phyloP scores from a whole-genome alignment of 2,888 invertebrate species.

The Melieria crassipennis region DNA sequence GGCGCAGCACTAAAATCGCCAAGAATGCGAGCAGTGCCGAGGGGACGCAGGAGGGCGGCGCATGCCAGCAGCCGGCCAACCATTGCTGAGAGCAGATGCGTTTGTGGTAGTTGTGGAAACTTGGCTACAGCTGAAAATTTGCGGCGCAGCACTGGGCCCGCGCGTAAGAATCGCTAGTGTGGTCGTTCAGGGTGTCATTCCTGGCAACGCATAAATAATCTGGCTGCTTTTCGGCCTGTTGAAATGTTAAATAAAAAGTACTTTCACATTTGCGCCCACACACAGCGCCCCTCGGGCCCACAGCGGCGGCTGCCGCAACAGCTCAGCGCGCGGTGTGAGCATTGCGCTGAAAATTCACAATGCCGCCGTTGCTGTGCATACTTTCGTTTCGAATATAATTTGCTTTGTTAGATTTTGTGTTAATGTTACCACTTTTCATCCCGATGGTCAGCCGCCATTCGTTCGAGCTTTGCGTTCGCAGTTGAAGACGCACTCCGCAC shows the following conservation, averaged over 20 bases:
- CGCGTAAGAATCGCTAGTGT: too few species aligned
- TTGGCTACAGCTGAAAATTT: too few species aligned
- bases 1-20: too few species aligned
- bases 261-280: neutral
- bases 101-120: too few species aligned
- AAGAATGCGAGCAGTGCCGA: too few species aligned
- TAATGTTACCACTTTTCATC: slow-evolving; percentile 12
- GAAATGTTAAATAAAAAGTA: slow-evolving; percentile 57
- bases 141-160: too few species aligned
- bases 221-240: slow-evolving; percentile 56
- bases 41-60: too few species aligned
- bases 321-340: neutral
- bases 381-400: slow-evolving; percentile 19
- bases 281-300: neutral
- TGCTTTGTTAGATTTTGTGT: slow-evolving; percentile 28
- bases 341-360: slow-evolving; percentile 32
- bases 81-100: too few species aligned
- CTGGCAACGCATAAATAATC: slow-evolving; percentile 43
- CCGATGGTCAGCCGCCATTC: too few species aligned
- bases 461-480: neutral
- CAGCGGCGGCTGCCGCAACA: neutral
- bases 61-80: too few species aligned
- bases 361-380: neutral
- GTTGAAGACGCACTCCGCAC: neutral
- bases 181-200: neutral